Base-by-base conservation (phyloP, 1,140 invertebrate species). In the Dreissena rostriformis region DNA sequence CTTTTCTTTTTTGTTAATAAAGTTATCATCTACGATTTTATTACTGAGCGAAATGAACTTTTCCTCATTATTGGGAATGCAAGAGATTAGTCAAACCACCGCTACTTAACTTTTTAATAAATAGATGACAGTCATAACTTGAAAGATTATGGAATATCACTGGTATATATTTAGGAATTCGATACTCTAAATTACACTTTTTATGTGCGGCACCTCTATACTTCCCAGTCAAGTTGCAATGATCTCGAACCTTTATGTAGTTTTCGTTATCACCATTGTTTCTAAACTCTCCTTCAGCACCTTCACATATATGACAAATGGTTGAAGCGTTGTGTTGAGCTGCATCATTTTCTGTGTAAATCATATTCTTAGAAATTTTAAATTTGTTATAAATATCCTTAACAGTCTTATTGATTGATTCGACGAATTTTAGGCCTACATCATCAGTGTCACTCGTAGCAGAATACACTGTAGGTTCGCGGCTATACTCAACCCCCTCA, bases 121-220 rank as follows among this genome's bases (percentile, higher is more conserved):
- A 87, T 1, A 93, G 74, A 84, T 93, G 93, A 52, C 83, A 52
- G 86, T 94, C 91, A 88, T 93, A 94, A 0, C 87, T 89, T n/a
- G 63, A 71, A 15, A 94, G 83, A 88, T 93, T 94, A 85, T 94
- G 93, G 74, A 94, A 92, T 76, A 93, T 81, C 28, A 94, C 85
- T 14, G 93, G 91, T 67, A 93, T 82, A 39, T 65, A 72, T 22
- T 65, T 86, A 24, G 77, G 63, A n/a, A 63, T 52, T 22, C 14
- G 1, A 28, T 78, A 86, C 19, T 77, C 68, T 4, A 86, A 53
- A 73, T 86, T 86, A 57, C 84, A 86, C 8, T 75, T 57, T 11
- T 53, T 73, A 53, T 73, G 71, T 8, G 39, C 49, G 17, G 72
- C 72, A 4, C 52, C 72, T 29, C 72, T 75, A 61, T 51, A 11